Percentiles rank a stretch among this genome's conserved stretches.
These are phyloP conservation scores for Caenorhabditis uteleia DNA, from an alignment of 2,888 invertebrate species.

Conservation along the genomic window DNA sequence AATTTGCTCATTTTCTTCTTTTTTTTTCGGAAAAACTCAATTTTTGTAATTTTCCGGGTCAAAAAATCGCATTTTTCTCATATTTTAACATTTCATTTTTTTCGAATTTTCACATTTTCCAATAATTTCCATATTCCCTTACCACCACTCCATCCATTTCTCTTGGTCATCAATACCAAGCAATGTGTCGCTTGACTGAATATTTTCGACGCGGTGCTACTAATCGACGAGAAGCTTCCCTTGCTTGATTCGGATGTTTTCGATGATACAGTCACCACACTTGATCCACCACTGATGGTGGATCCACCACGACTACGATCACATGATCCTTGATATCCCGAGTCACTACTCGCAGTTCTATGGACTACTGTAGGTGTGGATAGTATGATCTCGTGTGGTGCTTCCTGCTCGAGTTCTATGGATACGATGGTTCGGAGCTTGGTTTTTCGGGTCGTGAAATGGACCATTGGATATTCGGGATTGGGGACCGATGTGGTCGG, in stretches of 20 bases:
- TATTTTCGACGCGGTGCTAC: conserved; percentile 22
- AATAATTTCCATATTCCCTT: no score
- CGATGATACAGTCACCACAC: conserved; percentile 8
- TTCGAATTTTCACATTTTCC: no score
- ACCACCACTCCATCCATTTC: conserved; percentile 40
- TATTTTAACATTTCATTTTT: no score
- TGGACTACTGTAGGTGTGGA: conserved; percentile 23
- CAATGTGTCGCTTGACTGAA: conserved; percentile 27
- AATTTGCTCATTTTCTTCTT: not conserved
- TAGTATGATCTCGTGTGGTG: conserved; percentile 17
- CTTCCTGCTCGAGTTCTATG: no score
- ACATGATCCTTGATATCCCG: conserved; percentile 27
- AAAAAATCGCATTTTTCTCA: no score
- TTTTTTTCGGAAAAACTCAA: not conserved
- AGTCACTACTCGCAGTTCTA: conserved; percentile 21
- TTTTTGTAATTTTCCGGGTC: no score
- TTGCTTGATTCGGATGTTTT: not conserved
- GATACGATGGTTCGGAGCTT: not conserved
- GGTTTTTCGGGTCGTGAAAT: conserved; percentile 41
- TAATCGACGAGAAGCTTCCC: conserved; percentile 17
- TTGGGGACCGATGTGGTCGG: conserved; percentile 19
- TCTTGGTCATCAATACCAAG: conserved; percentile 28
- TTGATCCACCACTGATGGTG: conserved; percentile 8
- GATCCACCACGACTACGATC: conserved; percentile 27
- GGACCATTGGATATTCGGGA: conserved; percentile 47